Percentiles rank a stretch among this genome's conserved stretches.
These are phyloP conservation scores for Heterocephalus glaber DNA, from an alignment of 2,113 vertebrate species.

Conservation along the genomic window DNA sequence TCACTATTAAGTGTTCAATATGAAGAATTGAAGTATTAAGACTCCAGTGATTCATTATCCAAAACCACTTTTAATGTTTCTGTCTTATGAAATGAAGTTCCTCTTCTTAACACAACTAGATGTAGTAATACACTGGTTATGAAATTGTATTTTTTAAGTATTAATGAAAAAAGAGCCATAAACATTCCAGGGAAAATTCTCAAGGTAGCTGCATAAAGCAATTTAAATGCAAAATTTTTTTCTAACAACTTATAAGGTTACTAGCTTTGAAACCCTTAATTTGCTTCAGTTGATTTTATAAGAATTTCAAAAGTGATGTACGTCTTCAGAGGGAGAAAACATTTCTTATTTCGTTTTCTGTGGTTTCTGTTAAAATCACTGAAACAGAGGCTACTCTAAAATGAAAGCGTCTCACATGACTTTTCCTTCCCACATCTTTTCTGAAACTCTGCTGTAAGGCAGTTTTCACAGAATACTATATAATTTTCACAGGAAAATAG, in stretches of 20 bases:
- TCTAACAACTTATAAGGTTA: slow-evolving; percentile 60
- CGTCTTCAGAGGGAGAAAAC: slow-evolving; percentile 34
- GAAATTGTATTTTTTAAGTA: slow-evolving; percentile 75
- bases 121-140: slow-evolving; percentile 74
- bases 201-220: slow-evolving; percentile 68
- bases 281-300: slow-evolving; percentile 70
- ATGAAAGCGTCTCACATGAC: neutral
- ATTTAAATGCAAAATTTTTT: slow-evolving; percentile 79
- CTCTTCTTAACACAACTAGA: slow-evolving; percentile 67
- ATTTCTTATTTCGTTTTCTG: slow-evolving; percentile 2
- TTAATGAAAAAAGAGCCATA: slow-evolving; percentile 76
- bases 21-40: slow-evolving; percentile 70
- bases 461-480: slow-evolving; percentile 35
- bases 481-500: slow-evolving; percentile 37
- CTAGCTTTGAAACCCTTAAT: slow-evolving; percentile 72
- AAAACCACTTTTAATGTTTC: slow-evolving; percentile 74
- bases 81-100: slow-evolving; percentile 74
- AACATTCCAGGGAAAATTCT: slow-evolving; percentile 72
- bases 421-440: neutral
- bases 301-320: slow-evolving; percentile 47
- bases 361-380: slow-evolving; percentile 12
- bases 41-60: slow-evolving; percentile 38
- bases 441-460: slow-evolving; percentile 10
- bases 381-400: slow-evolving; percentile 36
- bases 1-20: slow-evolving; percentile 66